Evolutionary conservation across 2,888 invertebrate species (phyloP).

Genomic region (Melanargia galathea): DNA sequence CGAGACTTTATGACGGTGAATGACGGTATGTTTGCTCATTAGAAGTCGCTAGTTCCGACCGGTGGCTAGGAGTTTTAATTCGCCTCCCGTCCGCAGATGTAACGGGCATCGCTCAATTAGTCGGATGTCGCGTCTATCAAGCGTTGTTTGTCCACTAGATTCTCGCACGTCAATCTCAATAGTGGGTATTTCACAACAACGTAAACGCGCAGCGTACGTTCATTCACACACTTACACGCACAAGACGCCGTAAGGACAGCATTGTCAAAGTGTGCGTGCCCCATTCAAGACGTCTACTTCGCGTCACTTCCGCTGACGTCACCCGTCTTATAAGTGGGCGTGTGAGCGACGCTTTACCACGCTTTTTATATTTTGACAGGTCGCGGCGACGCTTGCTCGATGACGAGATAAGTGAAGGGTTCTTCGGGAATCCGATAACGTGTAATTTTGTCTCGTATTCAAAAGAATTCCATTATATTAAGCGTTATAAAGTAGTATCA

Average conservation of each 20-base stretch:
- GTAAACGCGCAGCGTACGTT: constrained; percentile 62
- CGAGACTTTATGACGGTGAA: constrained; percentile 63
- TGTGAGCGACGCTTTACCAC: constrained; percentile 65
- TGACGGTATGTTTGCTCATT: constrained; percentile 57
- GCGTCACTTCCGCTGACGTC: constrained; percentile 75
- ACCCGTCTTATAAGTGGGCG: constrained; percentile 73
- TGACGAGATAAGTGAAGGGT: constrained; percentile 66
- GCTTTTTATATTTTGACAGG: constrained; percentile 67
- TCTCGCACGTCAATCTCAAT: constrained; percentile 67
- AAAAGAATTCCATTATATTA: constrained; percentile 32
- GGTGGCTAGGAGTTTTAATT: constrained; percentile 54
- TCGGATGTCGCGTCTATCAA: constrained; percentile 54
- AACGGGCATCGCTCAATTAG: constrained; percentile 71
- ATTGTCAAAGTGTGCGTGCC: constrained; percentile 57
- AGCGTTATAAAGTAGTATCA: constrained; percentile 40
- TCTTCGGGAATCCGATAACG: constrained; percentile 49
- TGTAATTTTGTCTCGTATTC: constrained; percentile 52
- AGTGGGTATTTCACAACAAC: constrained; percentile 56
- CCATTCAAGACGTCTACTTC: constrained; percentile 75
- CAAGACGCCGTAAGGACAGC: constrained; percentile 44
- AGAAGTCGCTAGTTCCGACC: constrained; percentile 52
- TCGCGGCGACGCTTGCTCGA: constrained; percentile 48
- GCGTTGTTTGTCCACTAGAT: constrained; percentile 60
- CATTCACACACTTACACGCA: constrained; percentile 66
- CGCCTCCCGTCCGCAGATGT: constrained; percentile 54